These are phyloP conservation scores for Theocolax elegans DNA, from an alignment of 1,140 invertebrate genomes.

Conservation along the genomic window DNA sequence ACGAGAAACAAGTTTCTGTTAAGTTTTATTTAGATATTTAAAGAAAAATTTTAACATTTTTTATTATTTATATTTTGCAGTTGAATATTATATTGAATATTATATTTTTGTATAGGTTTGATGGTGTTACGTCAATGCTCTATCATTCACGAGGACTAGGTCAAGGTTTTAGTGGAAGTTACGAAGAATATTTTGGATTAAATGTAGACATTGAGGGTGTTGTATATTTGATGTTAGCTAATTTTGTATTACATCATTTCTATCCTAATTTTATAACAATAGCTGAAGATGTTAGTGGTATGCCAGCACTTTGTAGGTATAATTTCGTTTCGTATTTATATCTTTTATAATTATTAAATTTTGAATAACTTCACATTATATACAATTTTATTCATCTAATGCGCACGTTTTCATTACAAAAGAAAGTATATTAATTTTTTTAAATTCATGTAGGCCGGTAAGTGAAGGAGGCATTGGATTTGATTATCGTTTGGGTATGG, in stretches of 20 bases:
- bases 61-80: too few relatives aligned
- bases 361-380: too few relatives aligned
- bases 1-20: too few relatives aligned
- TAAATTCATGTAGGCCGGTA: constrained; percentile 76
- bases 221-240: constrained; percentile 95
- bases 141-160: constrained; percentile 96
- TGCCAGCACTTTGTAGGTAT: constrained; percentile 92
- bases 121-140: constrained; percentile 99
- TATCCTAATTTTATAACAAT: constrained; percentile 91
- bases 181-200: constrained; percentile 97
- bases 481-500: constrained; percentile 98
- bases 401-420: too few relatives aligned
- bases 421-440: too few relatives aligned
- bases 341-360: too few relatives aligned
- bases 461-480: constrained; percentile 95
- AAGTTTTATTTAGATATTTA: too few relatives aligned
- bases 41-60: too few relatives aligned
- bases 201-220: constrained; percentile 97
- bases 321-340: too few relatives aligned
- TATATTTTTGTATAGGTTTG: constrained; percentile 75
- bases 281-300: constrained; percentile 99
- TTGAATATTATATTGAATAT: too few relatives aligned
- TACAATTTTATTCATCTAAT: too few relatives aligned
- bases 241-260: constrained; percentile 88
- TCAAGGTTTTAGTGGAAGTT: constrained; percentile 92